Percentiles rank a stretch among this genome's conserved stretches.
Conservation (phyloP, 2,113 vertebrate genomes). For the Rhipidura dahli region DNA sequence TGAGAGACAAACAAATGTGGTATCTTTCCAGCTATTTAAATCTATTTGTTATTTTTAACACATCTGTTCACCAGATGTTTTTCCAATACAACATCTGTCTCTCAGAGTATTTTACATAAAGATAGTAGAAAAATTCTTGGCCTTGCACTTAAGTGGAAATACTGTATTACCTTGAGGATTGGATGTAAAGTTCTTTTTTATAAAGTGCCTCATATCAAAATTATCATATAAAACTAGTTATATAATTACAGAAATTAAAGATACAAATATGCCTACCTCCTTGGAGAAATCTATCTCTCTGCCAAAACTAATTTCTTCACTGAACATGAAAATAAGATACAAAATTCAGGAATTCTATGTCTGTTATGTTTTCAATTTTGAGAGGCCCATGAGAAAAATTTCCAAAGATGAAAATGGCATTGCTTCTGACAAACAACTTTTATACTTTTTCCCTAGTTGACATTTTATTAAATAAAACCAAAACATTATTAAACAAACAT, state of each 20-base stretch:
- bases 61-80: not conserved
- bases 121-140: not conserved
- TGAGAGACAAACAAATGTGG: not conserved
- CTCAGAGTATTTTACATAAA: not conserved
- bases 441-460: not conserved
- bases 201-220: not conserved
- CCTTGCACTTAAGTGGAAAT: not conserved
- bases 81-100: not conserved
- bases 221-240: not conserved
- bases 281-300: not conserved
- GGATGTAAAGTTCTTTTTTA: not conserved
- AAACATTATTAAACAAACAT: not conserved
- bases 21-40: not conserved
- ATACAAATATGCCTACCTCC: not conserved
- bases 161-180: not conserved
- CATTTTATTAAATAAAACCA: conserved; percentile 11
- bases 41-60: conserved; percentile 25
- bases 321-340: not conserved
- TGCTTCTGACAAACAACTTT: not conserved
- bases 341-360: not conserved
- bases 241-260: not conserved
- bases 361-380: not conserved
- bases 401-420: not conserved
- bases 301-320: conserved; percentile 3
- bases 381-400: not conserved